phyloP scores from a whole-genome alignment of 2,888 invertebrate species.

The Alviniconcha strummeri region DNA sequence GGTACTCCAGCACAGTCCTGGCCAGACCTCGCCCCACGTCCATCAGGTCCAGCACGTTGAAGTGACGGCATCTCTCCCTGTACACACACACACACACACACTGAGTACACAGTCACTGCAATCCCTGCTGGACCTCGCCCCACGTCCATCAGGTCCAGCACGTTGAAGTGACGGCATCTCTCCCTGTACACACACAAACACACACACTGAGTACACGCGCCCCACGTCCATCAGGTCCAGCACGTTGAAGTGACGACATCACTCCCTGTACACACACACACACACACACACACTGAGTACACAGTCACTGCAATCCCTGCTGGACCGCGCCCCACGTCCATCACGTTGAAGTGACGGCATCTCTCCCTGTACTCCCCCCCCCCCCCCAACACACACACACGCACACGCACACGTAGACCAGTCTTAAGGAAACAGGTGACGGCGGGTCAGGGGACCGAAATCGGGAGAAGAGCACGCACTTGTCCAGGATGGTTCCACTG shows the following conservation, averaged over 20 bases:
- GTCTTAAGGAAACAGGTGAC: background rate
- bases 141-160: constrained; percentile 68
- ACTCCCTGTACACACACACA: constrained; percentile 48
- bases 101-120: background rate
- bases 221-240: background rate
- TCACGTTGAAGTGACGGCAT: constrained; percentile 69
- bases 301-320: constrained; percentile 35
- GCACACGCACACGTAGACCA: background rate
- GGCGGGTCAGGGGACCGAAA: too few species aligned
- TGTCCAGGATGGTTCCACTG: constrained; percentile 70
- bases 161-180: constrained; percentile 68
- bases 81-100: constrained; percentile 11
- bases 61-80: constrained; percentile 66
- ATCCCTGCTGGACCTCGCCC: constrained; percentile 60
- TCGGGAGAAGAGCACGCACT: constrained; percentile 51
- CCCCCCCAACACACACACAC: too few species aligned
- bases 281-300: background rate
- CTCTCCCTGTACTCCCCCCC: constrained; percentile 49
- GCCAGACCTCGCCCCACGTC: constrained; percentile 68
- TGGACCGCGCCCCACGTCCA: constrained; percentile 68
- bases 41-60: constrained; percentile 68
- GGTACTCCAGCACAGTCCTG: constrained; percentile 65
- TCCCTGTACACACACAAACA: constrained; percentile 45
- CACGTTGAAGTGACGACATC: constrained; percentile 20
- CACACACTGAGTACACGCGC: background rate